These are phyloP conservation scores for Trichogramma dendrolimi DNA, from an alignment of 2,888 invertebrate species.

Conservation along the genomic window DNA sequence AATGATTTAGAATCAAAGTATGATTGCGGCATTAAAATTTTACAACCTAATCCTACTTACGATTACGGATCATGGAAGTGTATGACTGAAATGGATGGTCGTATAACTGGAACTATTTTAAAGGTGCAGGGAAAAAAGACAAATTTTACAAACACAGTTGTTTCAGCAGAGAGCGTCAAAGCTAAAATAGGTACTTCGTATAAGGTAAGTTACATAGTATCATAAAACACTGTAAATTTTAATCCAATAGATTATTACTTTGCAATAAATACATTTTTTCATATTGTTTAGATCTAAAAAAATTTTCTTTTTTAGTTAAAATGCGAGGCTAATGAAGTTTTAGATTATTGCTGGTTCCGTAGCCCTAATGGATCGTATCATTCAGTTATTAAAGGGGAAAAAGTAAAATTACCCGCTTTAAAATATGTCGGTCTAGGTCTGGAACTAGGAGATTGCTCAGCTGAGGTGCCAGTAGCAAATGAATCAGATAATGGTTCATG, in stretches of 20 bases:
- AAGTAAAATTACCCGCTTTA: constrained; percentile 13
- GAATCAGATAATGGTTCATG: constrained; percentile 38
- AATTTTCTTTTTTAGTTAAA: constrained; percentile 35
- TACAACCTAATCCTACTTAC: constrained; percentile 25
- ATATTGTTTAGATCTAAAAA: constrained; percentile 9
- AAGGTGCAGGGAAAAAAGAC: constrained; percentile 11
- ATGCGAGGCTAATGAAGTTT: constrained; percentile 33
- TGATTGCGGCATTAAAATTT: constrained; percentile 42
- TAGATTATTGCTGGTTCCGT: constrained; percentile 44
- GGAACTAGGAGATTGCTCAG: constrained; percentile 41
- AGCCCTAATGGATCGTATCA: constrained; percentile 43
- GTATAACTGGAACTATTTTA: constrained; percentile 12
- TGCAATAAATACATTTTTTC: constrained; percentile 3
- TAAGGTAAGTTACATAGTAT: constrained; percentile 32
- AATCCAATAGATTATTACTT: constrained; percentile 1
- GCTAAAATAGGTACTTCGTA: constrained; percentile 38
- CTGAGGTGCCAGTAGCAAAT: constrained; percentile 32
- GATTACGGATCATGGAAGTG: constrained; percentile 46
- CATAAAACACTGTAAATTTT: not conserved
- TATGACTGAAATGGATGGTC: constrained; percentile 23
- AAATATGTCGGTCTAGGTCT: constrained; percentile 39
- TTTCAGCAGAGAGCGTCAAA: constrained; percentile 28
- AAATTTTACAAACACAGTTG: not conserved
- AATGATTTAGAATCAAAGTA: constrained; percentile 14
- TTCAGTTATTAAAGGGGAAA: constrained; percentile 27